These are phyloP conservation scores for Rhineura floridana DNA, from an alignment of 2,113 vertebrate species.

Conservation along the genomic window DNA sequence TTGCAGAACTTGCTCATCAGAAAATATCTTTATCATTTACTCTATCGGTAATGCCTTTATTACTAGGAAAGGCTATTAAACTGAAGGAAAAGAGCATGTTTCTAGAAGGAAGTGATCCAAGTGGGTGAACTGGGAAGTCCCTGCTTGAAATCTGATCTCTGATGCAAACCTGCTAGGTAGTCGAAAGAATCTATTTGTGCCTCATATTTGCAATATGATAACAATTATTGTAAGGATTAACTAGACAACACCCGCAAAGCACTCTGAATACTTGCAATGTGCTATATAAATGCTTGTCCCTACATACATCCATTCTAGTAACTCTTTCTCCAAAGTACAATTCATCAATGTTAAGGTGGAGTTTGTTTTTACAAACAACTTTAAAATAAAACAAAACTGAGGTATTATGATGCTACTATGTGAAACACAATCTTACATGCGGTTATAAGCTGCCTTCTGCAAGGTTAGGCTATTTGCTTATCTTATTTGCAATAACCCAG, in stretches of 20 bases:
- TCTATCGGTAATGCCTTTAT: neutral
- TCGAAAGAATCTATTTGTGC: neutral
- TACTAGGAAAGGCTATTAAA: constrained; percentile 27
- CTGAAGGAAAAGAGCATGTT: constrained; percentile 6
- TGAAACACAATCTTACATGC: neutral
- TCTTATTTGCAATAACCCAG: neutral
- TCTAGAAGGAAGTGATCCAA: neutral
- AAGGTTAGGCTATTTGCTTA: neutral
- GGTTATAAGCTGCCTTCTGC: neutral
- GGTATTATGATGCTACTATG: neutral
- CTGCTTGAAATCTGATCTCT: neutral
- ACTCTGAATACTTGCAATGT: neutral
- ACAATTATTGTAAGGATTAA: neutral
- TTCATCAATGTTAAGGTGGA: no score
- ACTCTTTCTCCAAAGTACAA: neutral
- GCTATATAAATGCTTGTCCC: neutral
- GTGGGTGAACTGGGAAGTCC: neutral
- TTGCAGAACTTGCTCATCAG: neutral
- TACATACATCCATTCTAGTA: neutral
- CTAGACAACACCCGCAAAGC: neutral
- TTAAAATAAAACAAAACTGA: neutral
- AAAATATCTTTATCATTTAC: neutral
- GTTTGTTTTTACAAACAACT: neutral
- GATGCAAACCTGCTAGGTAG: neutral
- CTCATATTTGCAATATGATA: neutral